Percentiles rank a stretch among this genome's conserved stretches.
phyloP scores from a whole-genome alignment of 2,797 vertebrate genomes.

The Sparus aurata region DNA sequence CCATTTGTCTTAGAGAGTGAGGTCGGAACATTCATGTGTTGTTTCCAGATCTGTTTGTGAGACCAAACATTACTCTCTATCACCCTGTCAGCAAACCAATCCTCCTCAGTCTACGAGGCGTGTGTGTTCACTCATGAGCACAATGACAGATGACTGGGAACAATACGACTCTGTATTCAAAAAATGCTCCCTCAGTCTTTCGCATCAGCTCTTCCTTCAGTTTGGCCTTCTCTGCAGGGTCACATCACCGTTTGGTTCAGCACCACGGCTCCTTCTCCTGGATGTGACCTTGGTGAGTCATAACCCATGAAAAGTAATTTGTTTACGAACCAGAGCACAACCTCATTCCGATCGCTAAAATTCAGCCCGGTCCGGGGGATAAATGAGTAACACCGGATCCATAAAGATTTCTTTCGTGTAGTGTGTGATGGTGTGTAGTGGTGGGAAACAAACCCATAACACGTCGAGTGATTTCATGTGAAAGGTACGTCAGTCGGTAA shows the following conservation, averaged over 20 bases:
- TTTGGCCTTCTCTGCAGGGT: background rate
- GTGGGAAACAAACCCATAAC: background rate
- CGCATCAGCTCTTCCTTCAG: background rate
- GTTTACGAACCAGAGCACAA: constrained; percentile 19
- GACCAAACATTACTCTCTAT: background rate
- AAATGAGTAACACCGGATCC: constrained; percentile 33
- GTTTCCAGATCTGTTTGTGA: constrained; percentile 22
- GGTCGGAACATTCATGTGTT: background rate
- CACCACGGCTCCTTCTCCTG: background rate
- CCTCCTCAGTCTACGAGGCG: background rate
- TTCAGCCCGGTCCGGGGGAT: background rate
- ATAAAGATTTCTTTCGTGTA: background rate
- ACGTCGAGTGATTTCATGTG: too few relatives aligned
- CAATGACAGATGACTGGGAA: background rate
- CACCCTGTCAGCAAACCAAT: background rate
- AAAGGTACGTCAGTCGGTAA: background rate
- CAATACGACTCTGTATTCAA: constrained; percentile 1
- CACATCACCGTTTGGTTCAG: constrained; percentile 22
- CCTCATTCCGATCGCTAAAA: constrained; percentile 11
- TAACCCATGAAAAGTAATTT: constrained; percentile 11
- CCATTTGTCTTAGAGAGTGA: constrained; percentile 20
- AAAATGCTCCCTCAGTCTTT: background rate
- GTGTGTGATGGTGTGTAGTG: too few relatives aligned
- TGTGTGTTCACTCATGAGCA: background rate
- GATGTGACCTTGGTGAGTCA: constrained; percentile 30